Conservation (phyloP, 2,797 vertebrate species). For the Scolopax bukidnonensis region DNA sequence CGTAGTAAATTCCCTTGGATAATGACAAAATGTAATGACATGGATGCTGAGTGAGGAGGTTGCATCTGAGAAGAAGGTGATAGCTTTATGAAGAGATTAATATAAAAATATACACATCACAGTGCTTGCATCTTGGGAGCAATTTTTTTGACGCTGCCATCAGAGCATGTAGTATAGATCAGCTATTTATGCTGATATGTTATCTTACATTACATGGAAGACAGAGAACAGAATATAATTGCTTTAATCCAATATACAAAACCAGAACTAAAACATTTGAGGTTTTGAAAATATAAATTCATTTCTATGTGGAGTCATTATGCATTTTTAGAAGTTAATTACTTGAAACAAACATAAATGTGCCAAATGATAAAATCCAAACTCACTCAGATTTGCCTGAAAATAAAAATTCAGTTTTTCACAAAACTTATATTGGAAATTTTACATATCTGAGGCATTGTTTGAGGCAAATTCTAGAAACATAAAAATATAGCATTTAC, state of each 20-base stretch:
- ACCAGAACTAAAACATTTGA: not conserved
- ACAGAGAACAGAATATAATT: not conserved
- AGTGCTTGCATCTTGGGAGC: not conserved
- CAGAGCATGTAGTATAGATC: not conserved
- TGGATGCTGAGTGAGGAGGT: not conserved
- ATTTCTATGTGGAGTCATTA: not conserved
- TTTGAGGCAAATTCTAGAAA: not conserved
- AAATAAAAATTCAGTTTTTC: not conserved
- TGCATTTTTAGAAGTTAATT: not conserved
- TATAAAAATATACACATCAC: not conserved
- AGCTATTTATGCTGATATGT: not conserved
- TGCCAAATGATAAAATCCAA: accelerated
- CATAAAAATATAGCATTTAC: not conserved
- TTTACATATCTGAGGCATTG: not conserved
- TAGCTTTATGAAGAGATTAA: not conserved
- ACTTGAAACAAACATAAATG: not conserved
- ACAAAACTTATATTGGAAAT: not conserved
- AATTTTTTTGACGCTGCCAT: not conserved
- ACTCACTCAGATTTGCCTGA: not conserved
- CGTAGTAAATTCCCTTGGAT: not conserved
- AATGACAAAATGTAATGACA: conserved; percentile 22
- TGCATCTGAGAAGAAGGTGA: conserved; percentile 1
- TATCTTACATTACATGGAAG: not conserved
- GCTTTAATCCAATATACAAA: not conserved
- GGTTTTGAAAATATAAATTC: not conserved